Base-by-base conservation (phyloP, 2,113 vertebrate genomes). In the Ivindomyrus marchei region DNA sequence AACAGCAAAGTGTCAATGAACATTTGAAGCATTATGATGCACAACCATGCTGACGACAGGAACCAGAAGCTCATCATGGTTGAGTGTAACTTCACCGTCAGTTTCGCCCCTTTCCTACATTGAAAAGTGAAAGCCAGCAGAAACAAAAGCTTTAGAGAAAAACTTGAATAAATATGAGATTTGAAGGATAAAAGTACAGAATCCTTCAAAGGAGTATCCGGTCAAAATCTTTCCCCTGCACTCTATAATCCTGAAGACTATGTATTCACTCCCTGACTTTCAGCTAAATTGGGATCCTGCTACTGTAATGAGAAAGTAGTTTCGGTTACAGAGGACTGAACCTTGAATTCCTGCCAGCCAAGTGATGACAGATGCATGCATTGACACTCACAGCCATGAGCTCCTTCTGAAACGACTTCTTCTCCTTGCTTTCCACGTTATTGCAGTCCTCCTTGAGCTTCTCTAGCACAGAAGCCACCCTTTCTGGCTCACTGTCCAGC, bases 401-500 rank as follows among this genome's bases (percentile, higher is more conserved):
- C 92, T 99, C 98, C 92, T 98, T 98, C 95, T 99, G 98, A 93
- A 99, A 99, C 21, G 98, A 98, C 85, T 98, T 99, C 80, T 97
- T 97, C 87, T 98, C 98, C 91, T 96, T 98, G 95, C 92, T 97
- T 47, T 99, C 98, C 0, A 94, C 80, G 89, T 96, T 98, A 92
- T 97, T 99, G 77, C 98, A 98, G 89, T 99, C 98, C 90, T 99
- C 98, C 93, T 99, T 99, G 53, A 99, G 95, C 93, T 99, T 99
- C 91, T 99, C 98, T 94, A 99, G 93, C 8, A 99, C 97, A 0
- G 97, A 99, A 0, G 98, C 98, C 91, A 99, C 98, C 21, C 96
- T 96, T 93, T 99, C 98, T 0, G 98, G 96, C 93, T 99, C 98
- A 0, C 96, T 98, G 93, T 99, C 98, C 93, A 97, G 88, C 92